A percentile compares a stretch with the other conserved stretches of the same genome.
Conservation (phyloP, 2,888 invertebrate species). For the Callyntrura guangdongensis region DNA sequence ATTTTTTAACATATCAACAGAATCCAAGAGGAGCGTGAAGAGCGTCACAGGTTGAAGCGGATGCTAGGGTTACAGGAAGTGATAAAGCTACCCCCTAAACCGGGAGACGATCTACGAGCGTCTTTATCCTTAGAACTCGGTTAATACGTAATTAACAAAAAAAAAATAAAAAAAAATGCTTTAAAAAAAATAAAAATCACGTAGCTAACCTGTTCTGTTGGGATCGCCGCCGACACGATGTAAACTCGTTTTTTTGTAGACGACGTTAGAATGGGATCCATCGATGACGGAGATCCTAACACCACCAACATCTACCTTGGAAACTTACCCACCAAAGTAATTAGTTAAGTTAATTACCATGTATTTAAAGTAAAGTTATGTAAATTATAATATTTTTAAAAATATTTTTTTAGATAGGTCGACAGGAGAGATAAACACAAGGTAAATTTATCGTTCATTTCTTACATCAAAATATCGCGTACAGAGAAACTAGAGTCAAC, state of each 20-base stretch:
- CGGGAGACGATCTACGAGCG: constrained; percentile 83
- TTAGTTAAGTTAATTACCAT: too few relatives aligned
- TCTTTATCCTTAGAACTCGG: constrained; percentile 84
- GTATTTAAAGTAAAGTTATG: too few relatives aligned
- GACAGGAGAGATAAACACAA: constrained; percentile 88
- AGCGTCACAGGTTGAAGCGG: constrained; percentile 89
- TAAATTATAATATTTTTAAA: too few relatives aligned
- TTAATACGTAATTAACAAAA: constrained; percentile 80
- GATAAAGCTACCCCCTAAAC: constrained; percentile 84
- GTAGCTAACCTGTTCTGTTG: not conserved
- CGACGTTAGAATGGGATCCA: constrained; percentile 90
- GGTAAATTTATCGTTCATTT: too few relatives aligned
- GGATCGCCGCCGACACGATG: not conserved
- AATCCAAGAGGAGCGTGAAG: constrained; percentile 99
- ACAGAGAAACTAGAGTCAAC: too few relatives aligned
- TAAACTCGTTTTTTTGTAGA: constrained; percentile 79
- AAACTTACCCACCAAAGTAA: constrained; percentile 98
- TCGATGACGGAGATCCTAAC: constrained; percentile 98
- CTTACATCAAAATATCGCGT: too few relatives aligned
- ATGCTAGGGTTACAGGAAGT: constrained; percentile 84
- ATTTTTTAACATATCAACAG: too few relatives aligned
- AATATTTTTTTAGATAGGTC: too few relatives aligned
- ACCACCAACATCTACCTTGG: constrained; percentile 99
- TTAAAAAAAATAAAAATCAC: not conserved
- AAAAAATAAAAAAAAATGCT: not conserved